Evolutionary conservation across 2,797 vertebrate genomes (phyloP), one percentile per base, ranked within the genome.

Genomic region (Microctenopoma lineatum): DNA sequence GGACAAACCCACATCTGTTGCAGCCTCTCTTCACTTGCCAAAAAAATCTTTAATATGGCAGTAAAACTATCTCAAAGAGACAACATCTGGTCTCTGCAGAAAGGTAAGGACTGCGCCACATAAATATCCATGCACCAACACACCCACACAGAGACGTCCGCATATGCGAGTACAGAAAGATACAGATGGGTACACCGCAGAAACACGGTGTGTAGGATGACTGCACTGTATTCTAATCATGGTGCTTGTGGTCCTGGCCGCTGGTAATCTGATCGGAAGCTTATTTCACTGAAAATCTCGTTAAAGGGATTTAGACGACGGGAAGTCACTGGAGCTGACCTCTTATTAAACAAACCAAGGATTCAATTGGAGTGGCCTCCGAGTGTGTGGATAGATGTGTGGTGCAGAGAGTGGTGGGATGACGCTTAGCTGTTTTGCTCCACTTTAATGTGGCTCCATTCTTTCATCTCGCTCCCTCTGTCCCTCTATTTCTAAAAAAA

Each of bases 11-110:
- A 74, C 88, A 87, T 86, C 85, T 89, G 84, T 39, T 80, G 57
- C 34, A 44, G 67, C 66, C 51, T 84, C 71, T 84, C 69, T 87
- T 78, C 66, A 51, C 68, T 79, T 77, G 79, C 84, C 86, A 86
- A 76, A 75, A 21, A 75, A 62, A 75, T 77, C 64, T 84, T 84
- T 84, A 75, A 85, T 66, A 84, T 48, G 59, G 72, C 72, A 78
- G 80, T 85, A 73, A 86, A 88, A 81, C 73, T 60, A 70, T 52
- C 74, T 84, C 78, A 83, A 70, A 80, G 80, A 78, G 50, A 81
- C 32, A 26, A 59, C 89, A 84, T 75, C 86, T 89, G 89, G 54
- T 84, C 68, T 62, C 54, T 42, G 75, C 64, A 81, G 59, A 78
- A 75, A 79, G 64, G 73, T 72, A 76, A 86, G 59, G 36, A 66